Conservation (phyloP, 2,113 vertebrate genomes). For the Gopherus flavomarginatus region DNA sequence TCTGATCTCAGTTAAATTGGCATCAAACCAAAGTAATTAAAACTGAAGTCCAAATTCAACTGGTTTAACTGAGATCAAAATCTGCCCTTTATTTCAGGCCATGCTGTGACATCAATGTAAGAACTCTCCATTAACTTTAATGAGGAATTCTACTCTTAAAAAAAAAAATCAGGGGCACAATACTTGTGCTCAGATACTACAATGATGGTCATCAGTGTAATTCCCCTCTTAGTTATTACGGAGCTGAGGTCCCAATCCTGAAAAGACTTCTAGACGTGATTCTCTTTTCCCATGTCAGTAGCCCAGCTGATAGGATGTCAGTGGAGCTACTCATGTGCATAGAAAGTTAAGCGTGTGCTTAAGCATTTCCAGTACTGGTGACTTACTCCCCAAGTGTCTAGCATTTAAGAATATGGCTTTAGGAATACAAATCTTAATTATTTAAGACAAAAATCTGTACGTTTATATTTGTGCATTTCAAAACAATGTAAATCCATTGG, state of each 20-base stretch:
- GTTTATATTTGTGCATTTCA: not conserved
- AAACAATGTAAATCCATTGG: not conserved
- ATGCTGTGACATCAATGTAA: not conserved
- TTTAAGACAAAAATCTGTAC: not conserved
- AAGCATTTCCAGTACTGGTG: not conserved
- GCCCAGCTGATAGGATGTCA: not conserved
- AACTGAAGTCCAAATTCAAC: not conserved
- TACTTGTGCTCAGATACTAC: not conserved
- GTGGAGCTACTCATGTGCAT: not conserved
- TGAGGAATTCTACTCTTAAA: not conserved
- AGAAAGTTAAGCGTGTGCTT: not conserved
- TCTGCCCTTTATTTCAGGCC: not conserved
- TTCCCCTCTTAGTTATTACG: not conserved
- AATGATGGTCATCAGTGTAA: fast-evolving
- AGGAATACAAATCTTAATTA: not conserved
- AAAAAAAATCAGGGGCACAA: not conserved
- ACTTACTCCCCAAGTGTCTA: not conserved
- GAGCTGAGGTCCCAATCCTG: not conserved
- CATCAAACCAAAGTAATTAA: slow-evolving; percentile 19
- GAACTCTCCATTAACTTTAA: not conserved
- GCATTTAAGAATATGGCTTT: not conserved
- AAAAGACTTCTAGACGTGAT: not conserved
- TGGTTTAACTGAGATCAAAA: not conserved
- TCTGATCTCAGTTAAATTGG: not conserved
- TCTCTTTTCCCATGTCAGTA: not conserved